These are phyloP conservation scores for Drosophila ercepeae DNA, from an alignment of 1,140 invertebrate genomes.

Conservation along the genomic window DNA sequence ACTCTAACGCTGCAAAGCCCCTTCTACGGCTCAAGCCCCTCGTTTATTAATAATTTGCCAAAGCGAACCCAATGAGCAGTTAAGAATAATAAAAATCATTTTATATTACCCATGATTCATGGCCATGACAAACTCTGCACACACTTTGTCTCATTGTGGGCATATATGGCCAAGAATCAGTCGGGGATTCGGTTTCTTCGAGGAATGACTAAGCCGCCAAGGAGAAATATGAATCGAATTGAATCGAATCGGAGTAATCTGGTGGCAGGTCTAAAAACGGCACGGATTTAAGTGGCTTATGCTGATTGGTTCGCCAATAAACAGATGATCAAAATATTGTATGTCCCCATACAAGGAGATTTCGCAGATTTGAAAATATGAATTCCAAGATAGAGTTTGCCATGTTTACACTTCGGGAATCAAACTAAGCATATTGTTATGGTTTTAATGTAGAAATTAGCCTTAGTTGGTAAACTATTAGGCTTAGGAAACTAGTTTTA, in stretches of 20 bases:
- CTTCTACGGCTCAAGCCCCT: background rate
- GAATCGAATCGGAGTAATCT: constrained; percentile 20
- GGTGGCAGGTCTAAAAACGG: constrained; percentile 32
- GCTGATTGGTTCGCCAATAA: constrained; percentile 40
- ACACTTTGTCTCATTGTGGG: constrained; percentile 2
- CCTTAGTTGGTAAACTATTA: background rate
- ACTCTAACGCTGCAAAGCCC: constrained; percentile 1
- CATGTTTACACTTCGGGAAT: background rate
- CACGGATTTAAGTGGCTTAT: constrained; percentile 20
- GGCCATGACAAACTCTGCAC: constrained; percentile 38
- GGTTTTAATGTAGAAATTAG: background rate
- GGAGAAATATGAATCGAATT: constrained; percentile 4
- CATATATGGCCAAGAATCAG: constrained; percentile 36
- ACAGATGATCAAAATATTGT: constrained; percentile 37
- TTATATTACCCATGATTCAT: constrained; percentile 46
- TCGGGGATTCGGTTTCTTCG: constrained; percentile 4
- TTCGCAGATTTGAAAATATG: constrained; percentile 20
- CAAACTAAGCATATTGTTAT: background rate
- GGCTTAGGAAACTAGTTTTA: too few relatives aligned
- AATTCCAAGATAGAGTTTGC: background rate
- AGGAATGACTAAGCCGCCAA: constrained; percentile 12
- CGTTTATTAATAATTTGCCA: constrained; percentile 38
- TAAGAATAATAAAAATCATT: constrained; percentile 48
- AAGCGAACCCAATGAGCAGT: constrained; percentile 39
- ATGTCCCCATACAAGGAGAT: constrained; percentile 28